These are phyloP conservation scores for Euphydryas editha DNA, from an alignment of 2,888 invertebrate species.

Conservation along the genomic window DNA sequence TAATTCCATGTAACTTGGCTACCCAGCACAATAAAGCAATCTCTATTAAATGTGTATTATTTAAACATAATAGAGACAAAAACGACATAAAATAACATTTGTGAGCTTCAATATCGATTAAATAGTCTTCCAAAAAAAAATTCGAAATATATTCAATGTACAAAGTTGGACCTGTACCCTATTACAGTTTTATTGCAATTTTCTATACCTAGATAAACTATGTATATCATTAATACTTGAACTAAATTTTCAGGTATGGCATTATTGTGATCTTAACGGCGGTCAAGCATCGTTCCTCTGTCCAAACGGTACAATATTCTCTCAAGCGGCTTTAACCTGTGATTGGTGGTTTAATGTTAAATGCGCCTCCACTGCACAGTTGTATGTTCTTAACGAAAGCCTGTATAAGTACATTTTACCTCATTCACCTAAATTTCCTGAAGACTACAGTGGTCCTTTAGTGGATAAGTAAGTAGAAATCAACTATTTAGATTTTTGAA, in stretches of 20 bases:
- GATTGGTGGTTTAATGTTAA: constrained; percentile 98
- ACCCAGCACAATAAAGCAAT: too few species aligned
- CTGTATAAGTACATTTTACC: constrained; percentile 95
- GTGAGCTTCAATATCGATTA: too few species aligned
- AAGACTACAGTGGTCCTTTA: constrained; percentile 94
- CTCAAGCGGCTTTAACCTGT: constrained; percentile 93
- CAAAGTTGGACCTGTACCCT: too few species aligned
- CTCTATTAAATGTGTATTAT: too few species aligned
- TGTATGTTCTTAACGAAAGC: constrained; percentile 94
- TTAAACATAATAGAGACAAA: too few species aligned
- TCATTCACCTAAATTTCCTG: constrained; percentile 93
- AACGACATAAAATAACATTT: too few species aligned
- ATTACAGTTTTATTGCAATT: too few species aligned
- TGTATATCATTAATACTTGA: not conserved
- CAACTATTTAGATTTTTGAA: too few species aligned
- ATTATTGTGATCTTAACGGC: constrained; percentile 95
- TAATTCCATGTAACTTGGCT: too few species aligned
- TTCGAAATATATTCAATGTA: too few species aligned
- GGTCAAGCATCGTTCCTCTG: constrained; percentile 95
- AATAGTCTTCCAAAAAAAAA: too few species aligned
- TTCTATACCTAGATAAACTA: too few species aligned
- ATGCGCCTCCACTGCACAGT: constrained; percentile 91
- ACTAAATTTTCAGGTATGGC: constrained; percentile 88
- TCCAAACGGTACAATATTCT: constrained; percentile 95
- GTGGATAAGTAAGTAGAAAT: constrained; percentile 89